Base-by-base conservation (phyloP, 2,113 vertebrate genomes). In the Lepisosteus oculatus region DNA sequence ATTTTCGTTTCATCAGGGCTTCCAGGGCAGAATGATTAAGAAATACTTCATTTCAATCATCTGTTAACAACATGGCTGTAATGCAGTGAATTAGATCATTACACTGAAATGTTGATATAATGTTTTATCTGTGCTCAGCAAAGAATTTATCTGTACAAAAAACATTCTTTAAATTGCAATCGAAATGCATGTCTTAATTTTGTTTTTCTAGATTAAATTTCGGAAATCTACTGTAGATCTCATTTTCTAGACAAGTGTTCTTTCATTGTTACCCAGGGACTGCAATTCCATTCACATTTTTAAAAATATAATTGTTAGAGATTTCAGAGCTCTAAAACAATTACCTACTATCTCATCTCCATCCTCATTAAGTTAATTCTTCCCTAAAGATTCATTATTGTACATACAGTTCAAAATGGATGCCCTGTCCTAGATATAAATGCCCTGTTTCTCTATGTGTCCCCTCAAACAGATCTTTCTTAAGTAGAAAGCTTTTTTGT, bases 381-480 rank as follows among this genome's bases (percentile, higher is more conserved):
- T 87, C 85, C 78, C 81, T 17, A 54, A 72, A 83, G 85, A 84
- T 85, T 86, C 83, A 82, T 85, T 81, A 80, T 12, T 44, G 75
- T 81, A 78, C 86, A 87, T 85, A 71, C 79, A 68, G 69, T 80
- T 59, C 76, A 69, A 82, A 84, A 84, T 81, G 77, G 76, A 88
- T 84, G 83, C 72, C 74, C 79, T 85, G 87, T 80, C 81, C 85
- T 77, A 85, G 81, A 85, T 87, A 84, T 69, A 79, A 78, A 85
- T 74, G 80, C 80, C 84, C 45, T 74, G 74, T 73, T 81, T 74
- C 74, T 0, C 54, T 63, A 68, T 73, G 59, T 72, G 78, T 87
- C 84, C 85, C 85, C 81, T 85, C 80, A 75, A 6, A 3, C 12
- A 13, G 57, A 59, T 59, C 12, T 5, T 59, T 59, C 5, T 11